Conservation (phyloP, 1,140 invertebrate species). For the Calliphora vicina region DNA sequence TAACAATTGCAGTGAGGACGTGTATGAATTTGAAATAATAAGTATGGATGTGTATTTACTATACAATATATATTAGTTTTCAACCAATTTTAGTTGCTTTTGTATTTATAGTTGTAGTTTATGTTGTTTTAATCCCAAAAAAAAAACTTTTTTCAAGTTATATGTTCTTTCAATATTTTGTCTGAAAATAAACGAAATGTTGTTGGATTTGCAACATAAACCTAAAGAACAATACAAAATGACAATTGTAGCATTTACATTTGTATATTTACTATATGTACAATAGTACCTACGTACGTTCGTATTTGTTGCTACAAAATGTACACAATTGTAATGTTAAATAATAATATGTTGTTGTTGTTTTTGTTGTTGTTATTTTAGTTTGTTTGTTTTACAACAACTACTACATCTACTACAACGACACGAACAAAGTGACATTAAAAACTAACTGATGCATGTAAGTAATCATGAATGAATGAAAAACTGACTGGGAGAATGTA, state of each 20-base stretch:
- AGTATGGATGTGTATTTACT: too few species aligned
- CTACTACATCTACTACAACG: background rate
- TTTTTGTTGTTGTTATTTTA: background rate
- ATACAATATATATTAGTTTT: background rate
- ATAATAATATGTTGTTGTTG: background rate
- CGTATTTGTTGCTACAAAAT: background rate
- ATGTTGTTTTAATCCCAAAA: background rate
- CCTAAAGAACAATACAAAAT: background rate
- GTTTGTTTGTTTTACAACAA: too few species aligned
- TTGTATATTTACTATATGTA: too few species aligned
- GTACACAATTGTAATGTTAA: background rate
- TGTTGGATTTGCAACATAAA: background rate
- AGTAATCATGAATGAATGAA: background rate
- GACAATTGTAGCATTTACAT: background rate
- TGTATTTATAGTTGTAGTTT: background rate
- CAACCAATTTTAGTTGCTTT: background rate
- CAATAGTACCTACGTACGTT: too few species aligned
- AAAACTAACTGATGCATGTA: background rate
- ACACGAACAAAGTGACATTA: background rate
- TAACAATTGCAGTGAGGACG: too few species aligned
- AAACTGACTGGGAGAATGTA: background rate
- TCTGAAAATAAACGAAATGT: background rate
- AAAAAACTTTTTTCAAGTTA: background rate
- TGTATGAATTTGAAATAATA: too few species aligned
- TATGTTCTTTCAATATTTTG: background rate